These are phyloP conservation scores for Calycopis cecrops DNA, from an alignment of 1,140 invertebrate genomes.

Conservation along the genomic window DNA sequence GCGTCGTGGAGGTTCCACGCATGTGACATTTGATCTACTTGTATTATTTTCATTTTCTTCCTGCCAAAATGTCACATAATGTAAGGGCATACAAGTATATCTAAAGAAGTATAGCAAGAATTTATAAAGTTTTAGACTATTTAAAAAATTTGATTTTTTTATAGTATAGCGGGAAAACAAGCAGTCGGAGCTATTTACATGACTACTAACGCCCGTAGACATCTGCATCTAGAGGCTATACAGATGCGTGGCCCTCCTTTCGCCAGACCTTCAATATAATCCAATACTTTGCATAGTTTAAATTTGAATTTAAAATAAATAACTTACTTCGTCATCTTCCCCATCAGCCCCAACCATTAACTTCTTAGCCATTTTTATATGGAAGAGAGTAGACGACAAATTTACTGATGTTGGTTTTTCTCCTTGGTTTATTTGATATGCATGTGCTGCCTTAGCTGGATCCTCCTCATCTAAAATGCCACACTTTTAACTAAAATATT, in stretches of 20 bases:
- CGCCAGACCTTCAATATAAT: no score
- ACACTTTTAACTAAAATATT: no score
- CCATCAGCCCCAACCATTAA: constrained; percentile 76
- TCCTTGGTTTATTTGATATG: constrained; percentile 58
- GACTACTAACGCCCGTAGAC: no score
- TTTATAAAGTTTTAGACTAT: no score
- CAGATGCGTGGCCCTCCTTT: no score
- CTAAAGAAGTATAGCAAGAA: not conserved
- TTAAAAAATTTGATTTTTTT: no score
- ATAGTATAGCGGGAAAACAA: no score
- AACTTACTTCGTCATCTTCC: constrained; percentile 47
- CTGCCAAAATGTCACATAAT: not conserved
- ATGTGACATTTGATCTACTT: constrained; percentile 35
- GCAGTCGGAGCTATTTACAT: no score
- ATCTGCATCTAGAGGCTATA: no score
- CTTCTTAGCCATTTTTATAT: constrained; percentile 79
- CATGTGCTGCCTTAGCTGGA: constrained; percentile 36
- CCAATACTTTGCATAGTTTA: no score
- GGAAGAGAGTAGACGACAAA: constrained; percentile 76
- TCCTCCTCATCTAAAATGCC: constrained; percentile 51
- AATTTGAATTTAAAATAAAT: not conserved
- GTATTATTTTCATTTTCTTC: not conserved
- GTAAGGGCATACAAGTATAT: not conserved
- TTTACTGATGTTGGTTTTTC: constrained; percentile 59
- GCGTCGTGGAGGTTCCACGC: constrained; percentile 75